Evolutionary conservation across 2,113 vertebrate species (phyloP), one percentile per base, ranked within the genome.

Genomic region (Pachypanchax playfairii): DNA sequence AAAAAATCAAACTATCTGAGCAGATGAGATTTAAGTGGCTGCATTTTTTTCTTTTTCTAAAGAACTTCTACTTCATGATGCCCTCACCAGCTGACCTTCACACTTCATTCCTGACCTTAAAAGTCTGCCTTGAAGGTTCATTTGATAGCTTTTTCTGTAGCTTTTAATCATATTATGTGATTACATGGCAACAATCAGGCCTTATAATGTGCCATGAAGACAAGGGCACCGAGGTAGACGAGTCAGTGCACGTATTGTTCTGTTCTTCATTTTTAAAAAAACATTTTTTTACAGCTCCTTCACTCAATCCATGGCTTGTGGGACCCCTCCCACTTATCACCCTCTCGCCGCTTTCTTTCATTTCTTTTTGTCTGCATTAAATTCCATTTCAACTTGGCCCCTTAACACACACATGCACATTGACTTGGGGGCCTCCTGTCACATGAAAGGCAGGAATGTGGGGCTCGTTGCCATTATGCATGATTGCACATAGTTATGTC

Each of bases 371-470:
- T 80, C 72, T 62, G 62, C 43, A 41, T 25, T 59, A 8, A 70
- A 59, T 61, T 57, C 44, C 55, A 10, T 67, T 65, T 66, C n/a
- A 46, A 3, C 11, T 6, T 33, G 69, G 33, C 57, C 70, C 60
- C 60, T 10, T 55, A 20, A 56, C 36, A 68, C 49, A 61, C 63
- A 68, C 49, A 63, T 25, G 5, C 52, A 72, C 69, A 69, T 31
- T 38, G 35, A 70, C 47, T 25, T n/a, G 26, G 14, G 58, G 43
- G 25, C 38, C 48, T 36, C 57, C 46, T 24, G n/a, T 25, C 57
- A 70, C 82, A 77, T 87, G 83, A 88, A 85, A 88, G 87, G 58
- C 54, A 84, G 72, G 80, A 85, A 82, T 80, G 74, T 41, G 55
- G 61, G 66, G 38, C 71, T 52, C 58, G 75, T 31, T 64, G 22